These are phyloP conservation scores for Theretra japonica DNA, from an alignment of 2,888 invertebrate species.

Conservation along the genomic window DNA sequence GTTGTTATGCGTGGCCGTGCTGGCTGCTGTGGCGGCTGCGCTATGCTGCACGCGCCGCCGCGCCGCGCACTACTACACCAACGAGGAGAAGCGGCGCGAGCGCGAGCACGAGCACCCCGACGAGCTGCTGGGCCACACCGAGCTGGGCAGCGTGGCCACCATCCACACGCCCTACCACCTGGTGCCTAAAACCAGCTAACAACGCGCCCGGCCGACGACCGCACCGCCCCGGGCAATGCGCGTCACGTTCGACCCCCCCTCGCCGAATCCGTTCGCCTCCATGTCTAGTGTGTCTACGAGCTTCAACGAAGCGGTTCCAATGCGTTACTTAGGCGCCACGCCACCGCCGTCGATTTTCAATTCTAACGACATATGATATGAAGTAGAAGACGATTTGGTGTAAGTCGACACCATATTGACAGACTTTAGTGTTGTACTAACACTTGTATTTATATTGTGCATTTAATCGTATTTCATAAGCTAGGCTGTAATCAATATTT, in stretches of 20 bases:
- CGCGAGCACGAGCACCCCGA: conserved; percentile 74
- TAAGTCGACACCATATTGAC: conserved; percentile 45
- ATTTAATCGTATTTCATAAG: conserved; percentile 11
- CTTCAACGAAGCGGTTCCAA: conserved; percentile 49
- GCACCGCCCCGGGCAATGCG: conserved; percentile 42
- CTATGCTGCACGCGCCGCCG: conserved; percentile 88
- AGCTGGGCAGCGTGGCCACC: conserved; percentile 71
- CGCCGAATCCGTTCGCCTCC: conserved; percentile 43
- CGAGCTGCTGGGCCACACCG: conserved; percentile 65
- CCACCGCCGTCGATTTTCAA: conserved; percentile 56
- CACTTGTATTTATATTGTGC: conserved; percentile 13
- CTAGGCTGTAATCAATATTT: conserved; percentile 30
- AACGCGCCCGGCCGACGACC: conserved; percentile 56
- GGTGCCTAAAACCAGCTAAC: conserved; percentile 72
- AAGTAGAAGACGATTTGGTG: conserved; percentile 74
- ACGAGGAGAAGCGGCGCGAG: conserved; percentile 87
- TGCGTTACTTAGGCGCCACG: conserved; percentile 55
- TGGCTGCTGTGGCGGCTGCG: conserved; percentile 84
- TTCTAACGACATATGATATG: conserved; percentile 74
- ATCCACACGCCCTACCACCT: conserved; percentile 73
- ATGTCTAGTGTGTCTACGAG: conserved; percentile 44
- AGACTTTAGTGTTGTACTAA: conserved; percentile 26
- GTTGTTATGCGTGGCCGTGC: conserved; percentile 67
- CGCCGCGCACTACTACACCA: conserved; percentile 91
- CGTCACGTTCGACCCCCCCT: conserved; percentile 48